phyloP scores from a whole-genome alignment of 1,140 invertebrate genomes.

The Triops longicaudatus region DNA sequence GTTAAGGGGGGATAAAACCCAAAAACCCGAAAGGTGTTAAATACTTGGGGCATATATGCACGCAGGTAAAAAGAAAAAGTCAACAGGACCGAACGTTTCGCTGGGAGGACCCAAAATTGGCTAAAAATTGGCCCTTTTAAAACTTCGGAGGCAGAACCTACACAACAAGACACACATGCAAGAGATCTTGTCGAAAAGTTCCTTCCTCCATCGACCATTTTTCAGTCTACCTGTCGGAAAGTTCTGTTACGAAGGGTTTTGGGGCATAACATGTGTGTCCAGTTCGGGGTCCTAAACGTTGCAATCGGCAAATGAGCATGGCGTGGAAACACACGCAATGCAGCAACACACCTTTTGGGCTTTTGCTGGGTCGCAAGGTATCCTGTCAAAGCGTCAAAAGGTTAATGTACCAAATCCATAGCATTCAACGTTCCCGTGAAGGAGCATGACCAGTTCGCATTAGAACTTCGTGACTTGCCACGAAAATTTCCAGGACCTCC shows the following conservation, averaged over 20 bases:
- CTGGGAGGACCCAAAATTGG: background rate
- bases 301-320: background rate
- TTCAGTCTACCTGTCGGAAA: background rate
- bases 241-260: background rate
- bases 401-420: conserved; percentile 12
- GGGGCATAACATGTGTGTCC: background rate
- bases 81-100: background rate
- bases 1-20: background rate
- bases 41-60: background rate
- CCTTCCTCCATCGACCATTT: background rate
- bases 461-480: conserved; percentile 3
- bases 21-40: background rate
- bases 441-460: conserved; percentile 1
- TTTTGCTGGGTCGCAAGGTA: background rate
- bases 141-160: background rate
- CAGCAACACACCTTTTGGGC: background rate
- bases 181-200: background rate
- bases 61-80: background rate
- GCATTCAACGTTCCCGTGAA: background rate
- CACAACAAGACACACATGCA: background rate
- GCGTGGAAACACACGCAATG: background rate
- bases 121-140: background rate
- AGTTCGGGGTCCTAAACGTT: background rate
- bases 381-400: conserved; percentile 13
- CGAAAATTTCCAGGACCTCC: background rate